A percentile compares a stretch with the other conserved stretches of the same genome.
phyloP scores from a whole-genome alignment of 37 sponge, comb jelly and placozoan genomes.

The Oscarella lobularis region DNA sequence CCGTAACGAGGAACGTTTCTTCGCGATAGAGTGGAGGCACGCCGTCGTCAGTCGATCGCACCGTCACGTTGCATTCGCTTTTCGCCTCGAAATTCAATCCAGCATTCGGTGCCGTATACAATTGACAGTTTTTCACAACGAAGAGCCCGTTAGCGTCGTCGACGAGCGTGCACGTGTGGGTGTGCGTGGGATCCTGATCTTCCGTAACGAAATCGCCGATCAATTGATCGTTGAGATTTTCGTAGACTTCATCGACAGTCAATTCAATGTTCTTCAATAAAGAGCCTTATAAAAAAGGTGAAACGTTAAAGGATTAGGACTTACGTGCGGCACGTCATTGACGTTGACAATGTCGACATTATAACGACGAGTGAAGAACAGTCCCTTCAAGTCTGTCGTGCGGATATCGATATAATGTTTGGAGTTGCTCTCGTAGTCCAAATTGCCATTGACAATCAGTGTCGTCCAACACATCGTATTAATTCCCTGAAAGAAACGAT shows the following conservation, averaged over 20 bases:
- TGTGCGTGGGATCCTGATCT: conserved; percentile 1
- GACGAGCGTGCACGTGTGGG: background rate
- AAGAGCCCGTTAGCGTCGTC: background rate
- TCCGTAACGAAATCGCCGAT: background rate
- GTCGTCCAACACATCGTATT: background rate
- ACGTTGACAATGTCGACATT: background rate
- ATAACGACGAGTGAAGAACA: background rate
- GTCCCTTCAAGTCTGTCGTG: background rate
- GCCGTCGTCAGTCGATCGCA: conserved; percentile 2
- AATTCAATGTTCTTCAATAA: background rate
- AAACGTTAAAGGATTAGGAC: too few species aligned
- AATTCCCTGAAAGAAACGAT: background rate
- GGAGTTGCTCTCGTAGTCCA: background rate
- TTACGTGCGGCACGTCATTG: background rate
- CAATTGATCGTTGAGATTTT: conserved; percentile 1
- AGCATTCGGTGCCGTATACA: background rate
- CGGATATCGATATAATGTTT: background rate
- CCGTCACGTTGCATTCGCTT: background rate
- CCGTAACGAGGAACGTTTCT: background rate
- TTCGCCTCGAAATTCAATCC: background rate
- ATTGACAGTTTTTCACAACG: background rate
- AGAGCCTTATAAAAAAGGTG: too few species aligned
- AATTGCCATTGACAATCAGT: background rate
- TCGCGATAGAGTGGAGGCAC: conserved; percentile 1
- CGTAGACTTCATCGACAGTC: background rate